Evolutionary conservation across 2,113 vertebrate species (phyloP).

Genomic region (Phrynosoma blainvillii): DNA sequence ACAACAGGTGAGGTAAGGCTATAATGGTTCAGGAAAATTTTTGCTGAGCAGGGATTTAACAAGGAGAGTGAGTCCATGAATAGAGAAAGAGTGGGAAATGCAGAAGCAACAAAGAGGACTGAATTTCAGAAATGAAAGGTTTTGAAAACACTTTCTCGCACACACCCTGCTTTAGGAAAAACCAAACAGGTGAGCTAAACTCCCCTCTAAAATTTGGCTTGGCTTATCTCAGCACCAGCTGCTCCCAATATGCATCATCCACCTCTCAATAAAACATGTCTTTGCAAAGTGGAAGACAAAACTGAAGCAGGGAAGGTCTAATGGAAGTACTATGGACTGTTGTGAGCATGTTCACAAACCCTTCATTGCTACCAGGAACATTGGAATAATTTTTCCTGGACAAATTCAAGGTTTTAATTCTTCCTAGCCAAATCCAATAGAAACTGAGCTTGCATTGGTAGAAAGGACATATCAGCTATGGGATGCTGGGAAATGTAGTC

Average conservation of each 20-base stretch:
- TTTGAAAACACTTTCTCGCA: too few relatives aligned
- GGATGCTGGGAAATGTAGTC: too few relatives aligned
- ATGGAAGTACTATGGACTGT: not conserved
- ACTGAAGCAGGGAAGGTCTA: not conserved
- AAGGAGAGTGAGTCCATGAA: too few relatives aligned
- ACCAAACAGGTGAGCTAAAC: not conserved
- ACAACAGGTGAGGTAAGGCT: too few relatives aligned
- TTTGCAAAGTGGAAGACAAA: not conserved
- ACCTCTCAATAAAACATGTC: not conserved
- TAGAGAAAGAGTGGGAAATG: too few relatives aligned
- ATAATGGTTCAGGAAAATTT: too few relatives aligned
- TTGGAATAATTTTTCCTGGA: not conserved
- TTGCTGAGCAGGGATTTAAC: too few relatives aligned
- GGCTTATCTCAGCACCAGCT: not conserved
- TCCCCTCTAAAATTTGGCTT: not conserved
- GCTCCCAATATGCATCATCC: not conserved
- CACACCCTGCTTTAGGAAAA: too few relatives aligned
- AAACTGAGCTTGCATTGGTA: too few relatives aligned
- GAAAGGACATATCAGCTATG: too few relatives aligned
- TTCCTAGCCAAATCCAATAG: not conserved
- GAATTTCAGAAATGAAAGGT: too few relatives aligned
- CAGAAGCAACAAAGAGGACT: too few relatives aligned
- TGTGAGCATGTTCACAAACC: not conserved
- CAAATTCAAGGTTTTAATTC: not conserved
- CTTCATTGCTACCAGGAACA: not conserved